These are phyloP conservation scores for Asbolus verrucosus DNA, from an alignment of 1,140 invertebrate species.

Conservation along the genomic window DNA sequence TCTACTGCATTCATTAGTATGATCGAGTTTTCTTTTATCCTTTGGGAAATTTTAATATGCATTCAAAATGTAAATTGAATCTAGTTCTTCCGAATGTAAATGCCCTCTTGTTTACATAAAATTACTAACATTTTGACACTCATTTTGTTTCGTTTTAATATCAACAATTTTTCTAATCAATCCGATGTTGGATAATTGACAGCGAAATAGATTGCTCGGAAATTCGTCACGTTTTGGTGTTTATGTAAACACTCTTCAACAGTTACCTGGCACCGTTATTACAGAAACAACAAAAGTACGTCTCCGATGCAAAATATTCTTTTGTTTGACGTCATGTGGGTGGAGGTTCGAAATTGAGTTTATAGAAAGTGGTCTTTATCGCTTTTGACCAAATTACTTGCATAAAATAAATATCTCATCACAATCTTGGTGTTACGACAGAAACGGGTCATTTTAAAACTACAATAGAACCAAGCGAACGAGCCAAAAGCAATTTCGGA, in stretches of 20 bases:
- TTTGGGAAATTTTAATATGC: slow-evolving; percentile 38
- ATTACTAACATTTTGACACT: slow-evolving; percentile 22
- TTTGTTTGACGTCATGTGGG: slow-evolving; percentile 7
- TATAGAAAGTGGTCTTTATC: slow-evolving; percentile 28
- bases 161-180: no score
- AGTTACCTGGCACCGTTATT: slow-evolving; percentile 9
- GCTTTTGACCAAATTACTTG: slow-evolving; percentile 19
- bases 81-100: slow-evolving; percentile 32
- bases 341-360: slow-evolving; percentile 9
- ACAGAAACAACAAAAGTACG: background rate
- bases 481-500: slow-evolving; percentile 21
- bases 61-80: slow-evolving; percentile 36
- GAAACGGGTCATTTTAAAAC: no score
- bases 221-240: background rate
- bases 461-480: slow-evolving; percentile 3
- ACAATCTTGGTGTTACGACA: background rate
- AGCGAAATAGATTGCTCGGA: background rate
- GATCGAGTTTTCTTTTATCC: slow-evolving; percentile 24
- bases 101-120: slow-evolving; percentile 37
- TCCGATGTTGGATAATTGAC: no score
- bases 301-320: background rate
- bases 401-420: slow-evolving; percentile 1
- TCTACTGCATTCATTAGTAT: slow-evolving; percentile 35
- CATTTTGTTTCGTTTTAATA: slow-evolving; percentile 15
- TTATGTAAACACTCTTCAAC: slow-evolving; percentile 25